phyloP scores from a whole-genome alignment of 2,113 vertebrate genomes.

The Lophura nycthemera region DNA sequence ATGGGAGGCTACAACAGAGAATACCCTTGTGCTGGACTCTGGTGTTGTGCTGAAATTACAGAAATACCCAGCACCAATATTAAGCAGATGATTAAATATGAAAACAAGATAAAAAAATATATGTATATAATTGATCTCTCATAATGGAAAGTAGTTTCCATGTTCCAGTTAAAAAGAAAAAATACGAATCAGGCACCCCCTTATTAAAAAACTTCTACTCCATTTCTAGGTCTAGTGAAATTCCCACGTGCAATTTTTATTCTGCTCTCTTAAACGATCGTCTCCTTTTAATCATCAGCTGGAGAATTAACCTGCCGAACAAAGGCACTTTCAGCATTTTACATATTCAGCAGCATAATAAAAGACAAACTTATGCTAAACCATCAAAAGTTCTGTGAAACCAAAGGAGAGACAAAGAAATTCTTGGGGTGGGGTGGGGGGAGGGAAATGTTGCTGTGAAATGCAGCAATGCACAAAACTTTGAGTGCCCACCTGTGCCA shows the following conservation, averaged over 20 bases:
- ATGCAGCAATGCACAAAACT: not conserved
- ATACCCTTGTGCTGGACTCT: not conserved
- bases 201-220: slow-evolving; percentile 34
- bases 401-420: slow-evolving; percentile 29
- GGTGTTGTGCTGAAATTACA: not conserved
- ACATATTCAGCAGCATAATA: slow-evolving; percentile 29
- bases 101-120: not conserved
- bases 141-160: slow-evolving; percentile 34
- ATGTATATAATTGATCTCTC: slow-evolving; percentile 8
- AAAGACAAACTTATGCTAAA: slow-evolving; percentile 51
- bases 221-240: slow-evolving; percentile 59
- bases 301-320: slow-evolving; percentile 62
- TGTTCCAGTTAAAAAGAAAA: slow-evolving; percentile 17
- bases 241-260: slow-evolving; percentile 40
- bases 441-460: not conserved
- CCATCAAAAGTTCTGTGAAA: slow-evolving; percentile 32
- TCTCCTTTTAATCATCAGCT: slow-evolving; percentile 46
- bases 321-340: slow-evolving; percentile 54
- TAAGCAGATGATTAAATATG: not conserved
- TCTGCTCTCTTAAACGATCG: slow-evolving; percentile 56
- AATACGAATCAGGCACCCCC: slow-evolving; percentile 27
- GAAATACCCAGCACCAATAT: not conserved
- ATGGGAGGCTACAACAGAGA: not conserved
- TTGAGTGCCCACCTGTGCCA: not conserved
- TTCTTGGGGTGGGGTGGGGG: not conserved